phyloP scores from a whole-genome alignment of 2,888 invertebrate genomes.

The Sycophila texana region DNA sequence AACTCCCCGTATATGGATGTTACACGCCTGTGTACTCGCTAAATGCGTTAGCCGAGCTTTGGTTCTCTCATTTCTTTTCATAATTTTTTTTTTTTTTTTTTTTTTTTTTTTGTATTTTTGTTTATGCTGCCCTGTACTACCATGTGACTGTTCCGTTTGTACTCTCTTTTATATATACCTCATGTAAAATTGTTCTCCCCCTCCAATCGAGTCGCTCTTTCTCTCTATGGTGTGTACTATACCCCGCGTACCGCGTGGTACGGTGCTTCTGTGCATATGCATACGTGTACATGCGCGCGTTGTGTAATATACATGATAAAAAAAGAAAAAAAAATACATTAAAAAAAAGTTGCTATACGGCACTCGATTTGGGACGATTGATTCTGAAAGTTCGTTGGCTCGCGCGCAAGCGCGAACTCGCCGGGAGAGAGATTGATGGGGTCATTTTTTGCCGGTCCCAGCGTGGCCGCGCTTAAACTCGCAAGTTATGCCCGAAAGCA shows the following conservation, averaged over 20 bases:
- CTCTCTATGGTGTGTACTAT: neutral
- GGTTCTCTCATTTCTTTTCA: slow-evolving; percentile 8
- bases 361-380: slow-evolving; percentile 54
- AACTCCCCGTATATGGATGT: slow-evolving; percentile 20
- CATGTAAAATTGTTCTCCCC: neutral
- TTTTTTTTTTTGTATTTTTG: neutral
- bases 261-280: slow-evolving; percentile 31
- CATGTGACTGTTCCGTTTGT: neutral
- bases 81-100: neutral
- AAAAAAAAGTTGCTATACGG: slow-evolving; percentile 17
- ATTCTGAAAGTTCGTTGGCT: slow-evolving; percentile 56
- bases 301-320: neutral
- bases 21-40: slow-evolving; percentile 37
- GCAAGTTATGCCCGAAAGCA: slow-evolving; percentile 23
- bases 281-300: neutral
- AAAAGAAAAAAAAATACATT: neutral
- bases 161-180: neutral
- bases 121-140: neutral
- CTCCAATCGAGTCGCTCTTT: neutral
- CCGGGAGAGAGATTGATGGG: slow-evolving; percentile 46
- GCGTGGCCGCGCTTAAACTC: neutral
- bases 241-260: neutral
- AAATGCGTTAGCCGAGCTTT: slow-evolving; percentile 47
- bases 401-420: slow-evolving; percentile 1
- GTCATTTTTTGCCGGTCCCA: slow-evolving; percentile 42